phyloP scores from a whole-genome alignment of 2,113 vertebrate species.

The Archocentrus centrarchus region DNA sequence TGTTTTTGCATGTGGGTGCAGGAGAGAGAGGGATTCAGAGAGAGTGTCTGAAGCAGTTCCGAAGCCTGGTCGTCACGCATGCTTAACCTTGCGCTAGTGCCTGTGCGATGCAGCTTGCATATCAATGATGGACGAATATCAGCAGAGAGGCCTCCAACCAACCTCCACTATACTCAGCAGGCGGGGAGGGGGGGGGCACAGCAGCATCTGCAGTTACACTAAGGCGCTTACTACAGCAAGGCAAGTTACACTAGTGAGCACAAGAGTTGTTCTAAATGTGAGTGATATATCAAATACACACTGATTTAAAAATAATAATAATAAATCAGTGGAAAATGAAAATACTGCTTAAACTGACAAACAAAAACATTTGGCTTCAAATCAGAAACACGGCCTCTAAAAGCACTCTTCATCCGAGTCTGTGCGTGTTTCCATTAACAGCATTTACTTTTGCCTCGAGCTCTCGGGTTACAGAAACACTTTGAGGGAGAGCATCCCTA shows the following conservation, averaged over 20 bases:
- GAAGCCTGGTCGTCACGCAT: slow-evolving; percentile 79
- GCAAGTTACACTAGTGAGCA: slow-evolving; percentile 15
- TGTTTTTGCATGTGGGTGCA: slow-evolving; percentile 17
- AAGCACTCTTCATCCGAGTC: slow-evolving; percentile 6
- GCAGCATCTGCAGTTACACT: slow-evolving; percentile 48
- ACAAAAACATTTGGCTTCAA: slow-evolving; percentile 13
- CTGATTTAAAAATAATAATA: not conserved
- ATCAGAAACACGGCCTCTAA: not conserved
- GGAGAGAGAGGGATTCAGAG: slow-evolving; percentile 30
- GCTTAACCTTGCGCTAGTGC: slow-evolving; percentile 83
- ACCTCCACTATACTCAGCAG: slow-evolving; percentile 49
- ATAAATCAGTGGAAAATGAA: not conserved
- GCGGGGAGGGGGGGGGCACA: slow-evolving; percentile 19
- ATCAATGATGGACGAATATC: slow-evolving; percentile 79
- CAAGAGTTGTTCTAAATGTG: slow-evolving; percentile 4
- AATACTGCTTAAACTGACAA: not conserved
- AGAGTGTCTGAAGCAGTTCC: slow-evolving; percentile 71
- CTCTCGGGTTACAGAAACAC: slow-evolving; percentile 75
- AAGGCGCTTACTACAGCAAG: slow-evolving; percentile 6
- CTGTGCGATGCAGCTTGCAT: slow-evolving; percentile 79
- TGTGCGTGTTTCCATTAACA: slow-evolving; percentile 43
- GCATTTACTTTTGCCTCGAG: slow-evolving; percentile 40
- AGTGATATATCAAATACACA: not conserved
- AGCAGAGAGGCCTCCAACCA: slow-evolving; percentile 70
- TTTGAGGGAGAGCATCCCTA: slow-evolving; percentile 58